phyloP scores from a whole-genome alignment of 2,888 invertebrate species.

The Cyaniris semiargus region DNA sequence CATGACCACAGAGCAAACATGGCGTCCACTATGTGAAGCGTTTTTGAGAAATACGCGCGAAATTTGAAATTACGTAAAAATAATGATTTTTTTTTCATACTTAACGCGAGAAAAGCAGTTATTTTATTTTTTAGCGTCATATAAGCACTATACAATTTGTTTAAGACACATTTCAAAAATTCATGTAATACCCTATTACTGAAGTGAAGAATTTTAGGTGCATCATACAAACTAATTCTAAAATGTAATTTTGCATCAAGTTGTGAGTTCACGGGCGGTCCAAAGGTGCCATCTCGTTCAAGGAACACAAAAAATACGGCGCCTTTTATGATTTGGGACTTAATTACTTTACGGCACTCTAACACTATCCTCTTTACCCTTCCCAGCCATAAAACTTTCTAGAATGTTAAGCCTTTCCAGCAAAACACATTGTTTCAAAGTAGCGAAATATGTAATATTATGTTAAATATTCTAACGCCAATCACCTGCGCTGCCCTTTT shows the following conservation, averaged over 20 bases:
- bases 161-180: too few relatives aligned
- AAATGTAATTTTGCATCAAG: conserved; percentile 2
- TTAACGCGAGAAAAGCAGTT: too few relatives aligned
- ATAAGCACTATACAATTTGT: too few relatives aligned
- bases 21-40: too few relatives aligned
- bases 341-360: conserved; percentile 63
- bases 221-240: background rate
- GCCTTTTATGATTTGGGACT: conserved; percentile 17
- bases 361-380: conserved; percentile 54
- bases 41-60: too few relatives aligned
- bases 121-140: too few relatives aligned
- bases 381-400: conserved; percentile 74
- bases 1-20: too few relatives aligned
- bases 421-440: conserved; percentile 46
- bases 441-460: background rate
- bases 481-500: background rate
- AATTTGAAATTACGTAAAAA: too few relatives aligned
- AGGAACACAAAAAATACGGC: conserved; percentile 23
- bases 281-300: background rate
- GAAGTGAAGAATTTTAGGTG: background rate
- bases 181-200: too few relatives aligned
- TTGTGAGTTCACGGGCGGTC: conserved; percentile 11
- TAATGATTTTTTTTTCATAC: too few relatives aligned
- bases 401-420: conserved; percentile 58
- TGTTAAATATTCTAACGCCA: background rate